Evolutionary conservation across 2,888 invertebrate species (phyloP).

Genomic region (Erynnis tages): DNA sequence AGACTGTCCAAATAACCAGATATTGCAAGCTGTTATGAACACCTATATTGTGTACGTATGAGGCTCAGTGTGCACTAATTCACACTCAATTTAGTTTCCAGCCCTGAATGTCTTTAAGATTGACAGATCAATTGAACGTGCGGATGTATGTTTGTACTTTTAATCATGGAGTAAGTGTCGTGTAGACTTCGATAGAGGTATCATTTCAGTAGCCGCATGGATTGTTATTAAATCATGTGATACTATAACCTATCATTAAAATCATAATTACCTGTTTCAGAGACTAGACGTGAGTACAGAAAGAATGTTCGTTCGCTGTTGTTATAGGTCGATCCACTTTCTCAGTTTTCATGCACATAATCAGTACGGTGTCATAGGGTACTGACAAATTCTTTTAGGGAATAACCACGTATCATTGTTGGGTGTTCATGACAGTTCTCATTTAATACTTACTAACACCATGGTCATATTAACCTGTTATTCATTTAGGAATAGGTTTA

Average conservation of each 20-base stretch:
- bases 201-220: constrained; percentile 16
- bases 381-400: constrained; percentile 17
- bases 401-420: constrained; percentile 31
- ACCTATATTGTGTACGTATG: constrained; percentile 44
- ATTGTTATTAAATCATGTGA: constrained; percentile 8
- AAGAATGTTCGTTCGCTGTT: constrained; percentile 69
- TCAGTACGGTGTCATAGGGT: constrained; percentile 17
- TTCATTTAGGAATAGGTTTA: constrained; percentile 2
- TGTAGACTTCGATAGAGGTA: neutral
- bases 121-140: neutral
- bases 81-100: neutral
- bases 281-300: constrained; percentile 80
- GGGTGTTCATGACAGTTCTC: constrained; percentile 74
- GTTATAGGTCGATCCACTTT: constrained; percentile 46
- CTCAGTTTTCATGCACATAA: constrained; percentile 46
- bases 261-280: constrained; percentile 76
- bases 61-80: constrained; percentile 5
- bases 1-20: constrained; percentile 23
- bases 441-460: constrained; percentile 8
- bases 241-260: constrained; percentile 38
- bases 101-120: neutral
- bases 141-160: constrained; percentile 4
- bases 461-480: constrained; percentile 16
- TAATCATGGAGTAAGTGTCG: constrained; percentile 16
- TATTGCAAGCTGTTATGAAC: constrained; percentile 70